Base-by-base conservation (phyloP, 2,113 vertebrate species). In the Actinemys pallida region DNA sequence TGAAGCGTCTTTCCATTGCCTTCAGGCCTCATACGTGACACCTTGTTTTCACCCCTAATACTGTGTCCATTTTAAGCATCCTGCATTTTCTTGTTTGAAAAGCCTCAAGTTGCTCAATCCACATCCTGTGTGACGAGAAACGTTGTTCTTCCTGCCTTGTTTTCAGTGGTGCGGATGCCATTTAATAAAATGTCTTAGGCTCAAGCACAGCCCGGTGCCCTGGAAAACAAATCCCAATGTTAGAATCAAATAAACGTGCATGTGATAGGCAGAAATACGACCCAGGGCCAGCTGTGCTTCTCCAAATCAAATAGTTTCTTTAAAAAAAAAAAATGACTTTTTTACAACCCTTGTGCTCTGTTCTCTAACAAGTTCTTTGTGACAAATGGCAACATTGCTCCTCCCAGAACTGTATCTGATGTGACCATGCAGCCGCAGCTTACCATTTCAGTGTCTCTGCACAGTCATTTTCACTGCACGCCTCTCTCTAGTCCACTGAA, bases 371-470 rank as follows among this genome's bases (percentile, higher is more conserved):
- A 80, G 82, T 89, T 86, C 35, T 45, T 57, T 69, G 79, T 59
- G 56, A 29, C 56, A 29, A 54, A 45, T 1, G 0, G 42, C 45
- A 52, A 42, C 50, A 53, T 12, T 0, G 3, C 76, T 49, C 19
- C 25, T 89, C 65, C 62, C 92, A 39, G 76, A 0, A 0, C 69
- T 53, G 69, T 69, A 49, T 80, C 80, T 7, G 42, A 50, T 42
- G 4, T 0, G 0, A 84, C 80, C 1, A 0, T 17, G 80, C 75
- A 83, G 59, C 86, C 90, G 81, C 5, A 1, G 3, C 47, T 81
- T 90, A 52, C 42, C 1, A 0, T 56, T 92, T 29, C 39, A 16
- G n/a, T 49, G n/a, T 50, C 83, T 56, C 10, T 90, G 82, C 53
- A 13, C 59, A 35, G 22, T 6, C 93, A 47, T 75, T 35, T 80